phyloP scores from a whole-genome alignment of 2,888 invertebrate genomes.

The Thelaira solivaga region DNA sequence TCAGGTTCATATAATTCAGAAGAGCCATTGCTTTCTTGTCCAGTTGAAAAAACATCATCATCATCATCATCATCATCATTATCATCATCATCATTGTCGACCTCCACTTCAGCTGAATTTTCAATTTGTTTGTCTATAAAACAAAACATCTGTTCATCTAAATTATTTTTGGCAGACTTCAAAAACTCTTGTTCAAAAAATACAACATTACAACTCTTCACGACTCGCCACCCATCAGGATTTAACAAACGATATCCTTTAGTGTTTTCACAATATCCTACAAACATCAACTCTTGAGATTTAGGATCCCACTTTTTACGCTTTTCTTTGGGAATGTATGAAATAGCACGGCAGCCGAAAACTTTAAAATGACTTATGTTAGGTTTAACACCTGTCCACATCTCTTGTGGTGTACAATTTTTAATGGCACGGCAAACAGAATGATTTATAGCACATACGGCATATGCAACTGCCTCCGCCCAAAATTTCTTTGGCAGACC shows the following conservation, averaged over 20 bases:
- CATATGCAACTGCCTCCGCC: conserved; percentile 35
- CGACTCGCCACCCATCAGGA: not conserved
- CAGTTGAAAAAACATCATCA: too few species aligned
- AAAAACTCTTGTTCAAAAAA: not conserved
- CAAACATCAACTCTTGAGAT: not conserved
- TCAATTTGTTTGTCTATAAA: too few species aligned
- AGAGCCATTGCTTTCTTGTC: too few species aligned
- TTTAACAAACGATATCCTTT: conserved; percentile 14
- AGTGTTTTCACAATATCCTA: not conserved
- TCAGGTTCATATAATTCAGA: too few species aligned
- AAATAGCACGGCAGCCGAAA: conserved; percentile 50
- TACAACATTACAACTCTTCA: not conserved
- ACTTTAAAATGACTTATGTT: conserved; percentile 36
- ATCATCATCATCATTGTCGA: too few species aligned
- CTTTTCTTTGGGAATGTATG: conserved; percentile 66
- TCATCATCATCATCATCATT: too few species aligned
- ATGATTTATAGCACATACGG: conserved; percentile 10
- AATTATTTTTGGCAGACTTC: too few species aligned
- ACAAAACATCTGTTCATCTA: too few species aligned
- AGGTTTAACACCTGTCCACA: conserved; percentile 29
- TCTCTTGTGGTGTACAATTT: conserved; percentile 47
- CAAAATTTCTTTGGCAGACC: conserved; percentile 33
- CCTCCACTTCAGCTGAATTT: too few species aligned
- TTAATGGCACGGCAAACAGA: conserved; percentile 7
- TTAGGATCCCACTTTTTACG: not conserved